Evolutionary conservation across 2,113 vertebrate species (phyloP), one percentile per base, ranked within the genome.

Genomic region (Todiramphus chloris): DNA sequence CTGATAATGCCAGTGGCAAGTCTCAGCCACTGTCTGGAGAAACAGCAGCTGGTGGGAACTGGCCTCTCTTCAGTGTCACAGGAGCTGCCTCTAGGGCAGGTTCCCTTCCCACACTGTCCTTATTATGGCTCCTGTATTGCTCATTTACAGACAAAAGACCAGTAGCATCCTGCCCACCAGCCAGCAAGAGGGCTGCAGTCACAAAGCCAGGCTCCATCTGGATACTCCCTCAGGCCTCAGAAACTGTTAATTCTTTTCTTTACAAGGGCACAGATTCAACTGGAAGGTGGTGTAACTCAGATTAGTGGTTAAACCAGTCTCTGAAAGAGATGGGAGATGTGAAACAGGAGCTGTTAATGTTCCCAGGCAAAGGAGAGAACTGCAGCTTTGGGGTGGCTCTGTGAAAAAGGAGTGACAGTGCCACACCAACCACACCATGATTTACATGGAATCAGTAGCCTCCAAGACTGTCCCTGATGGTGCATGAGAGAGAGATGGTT

Each of bases 1-100:
- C 31, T 4, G 8, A 31, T 78, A 50, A 55, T 93, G 59, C 44
- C 7, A 2, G 68, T 12, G 50, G 67, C n/a, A 86, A 76, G 70
- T 80, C 90, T 72, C n/a, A 92, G 83, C n/a, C 76, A 84, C 80
- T 35, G 76, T 87, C 93, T 94, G 86, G 77, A 82, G 80, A 79
- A 90, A 74, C 11, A 74, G 64, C 68, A 90, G 25, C 80, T 86
- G 31, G 28, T 63, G 60, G 56, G 95, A 87, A 25, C 68, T 81
- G 43, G 35, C 31, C 17, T 77, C 56, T 78, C 46, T 87, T 46
- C 64, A 67, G 58, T 41, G 53, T 58, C 74, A 62, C 1, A 80
- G 41, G 9, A 83, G 27, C 25, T 0, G 6, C 82, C 85, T 60
- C 33, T 31, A 73, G 75, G 90, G 88, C 67, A 88, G 50, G 67